Percentiles rank a stretch among this genome's conserved stretches.
Evolutionary conservation across 2,113 vertebrate species (phyloP).

Genomic region (Cisticola juncidis): DNA sequence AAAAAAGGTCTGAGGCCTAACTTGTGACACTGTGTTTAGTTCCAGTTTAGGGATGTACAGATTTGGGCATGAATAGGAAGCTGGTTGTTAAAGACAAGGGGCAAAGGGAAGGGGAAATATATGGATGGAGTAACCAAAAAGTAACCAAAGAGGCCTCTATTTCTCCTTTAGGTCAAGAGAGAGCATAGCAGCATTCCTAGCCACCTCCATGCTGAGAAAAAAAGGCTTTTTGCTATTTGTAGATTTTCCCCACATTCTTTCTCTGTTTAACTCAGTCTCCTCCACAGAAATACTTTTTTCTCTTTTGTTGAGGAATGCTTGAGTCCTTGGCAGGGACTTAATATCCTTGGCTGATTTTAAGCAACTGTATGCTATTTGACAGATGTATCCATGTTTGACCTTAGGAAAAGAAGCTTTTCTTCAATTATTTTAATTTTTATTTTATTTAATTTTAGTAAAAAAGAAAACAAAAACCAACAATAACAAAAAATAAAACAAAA

Average conservation of each 20-base stretch:
- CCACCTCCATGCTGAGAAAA: background rate
- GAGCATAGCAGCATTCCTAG: background rate
- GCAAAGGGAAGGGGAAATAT: background rate
- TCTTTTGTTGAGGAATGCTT: background rate
- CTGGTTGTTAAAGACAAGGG: background rate
- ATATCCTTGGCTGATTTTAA: background rate
- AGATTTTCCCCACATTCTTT: background rate
- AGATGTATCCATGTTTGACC: background rate
- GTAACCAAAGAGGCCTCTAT: fast-evolving
- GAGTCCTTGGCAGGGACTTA: background rate
- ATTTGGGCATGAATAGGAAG: background rate
- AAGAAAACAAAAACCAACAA: too few species aligned
- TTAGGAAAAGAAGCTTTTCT: background rate
- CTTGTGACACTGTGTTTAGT: background rate
- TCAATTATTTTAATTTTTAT: background rate
- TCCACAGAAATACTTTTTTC: background rate
- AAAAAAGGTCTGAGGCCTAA: background rate
- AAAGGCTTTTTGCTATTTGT: background rate
- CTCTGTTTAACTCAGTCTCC: background rate
- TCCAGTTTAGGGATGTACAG: background rate
- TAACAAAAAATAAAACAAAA: background rate
- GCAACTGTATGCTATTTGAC: background rate
- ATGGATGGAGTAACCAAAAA: background rate
- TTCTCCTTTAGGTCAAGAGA: background rate
- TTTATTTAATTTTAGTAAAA: background rate